These are phyloP conservation scores for Pristionchus entomophagus DNA, from an alignment of 2,888 invertebrate species.

Conservation along the genomic window DNA sequence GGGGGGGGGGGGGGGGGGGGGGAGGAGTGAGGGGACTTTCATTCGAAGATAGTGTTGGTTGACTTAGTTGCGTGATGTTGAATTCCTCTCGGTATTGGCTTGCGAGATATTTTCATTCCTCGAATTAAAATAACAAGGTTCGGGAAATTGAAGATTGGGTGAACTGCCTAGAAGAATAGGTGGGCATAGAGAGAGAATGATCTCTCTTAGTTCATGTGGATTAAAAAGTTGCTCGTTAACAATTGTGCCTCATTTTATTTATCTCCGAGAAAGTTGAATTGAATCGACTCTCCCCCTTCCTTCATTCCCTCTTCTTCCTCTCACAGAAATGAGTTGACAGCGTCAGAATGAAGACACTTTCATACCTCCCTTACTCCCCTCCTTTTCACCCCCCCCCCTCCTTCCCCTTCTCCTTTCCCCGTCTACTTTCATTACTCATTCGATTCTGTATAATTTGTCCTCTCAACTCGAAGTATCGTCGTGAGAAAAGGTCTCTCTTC, in stretches of 20 bases:
- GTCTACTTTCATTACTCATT: slow-evolving; percentile 27
- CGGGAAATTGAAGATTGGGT: too few species aligned
- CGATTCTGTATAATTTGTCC: slow-evolving; percentile 36
- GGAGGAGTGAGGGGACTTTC: not conserved
- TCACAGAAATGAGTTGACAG: slow-evolving; percentile 19
- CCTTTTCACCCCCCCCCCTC: too few species aligned
- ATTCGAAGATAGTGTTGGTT: not conserved
- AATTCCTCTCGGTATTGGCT: too few species aligned
- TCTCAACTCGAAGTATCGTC: not conserved
- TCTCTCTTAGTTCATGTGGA: too few species aligned
- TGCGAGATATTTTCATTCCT: too few species aligned
- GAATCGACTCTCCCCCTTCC: not conserved
- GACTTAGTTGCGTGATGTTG: not conserved
- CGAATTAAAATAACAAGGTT: too few species aligned
- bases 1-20: not conserved
- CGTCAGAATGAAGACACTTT: slow-evolving; percentile 1
- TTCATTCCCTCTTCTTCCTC: not conserved
- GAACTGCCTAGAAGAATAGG: too few species aligned
- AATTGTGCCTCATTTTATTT: too few species aligned
- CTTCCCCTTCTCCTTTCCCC: not conserved
- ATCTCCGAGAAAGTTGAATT: slow-evolving; percentile 9
- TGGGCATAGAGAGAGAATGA: too few species aligned
- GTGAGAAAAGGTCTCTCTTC: slow-evolving; percentile 32
- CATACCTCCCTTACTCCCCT: slow-evolving; percentile 6
- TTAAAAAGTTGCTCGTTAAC: too few species aligned